Percentiles rank a stretch among this genome's conserved stretches.
phyloP scores from a whole-genome alignment of 2,113 vertebrate species.

The Psettodes erumei region DNA sequence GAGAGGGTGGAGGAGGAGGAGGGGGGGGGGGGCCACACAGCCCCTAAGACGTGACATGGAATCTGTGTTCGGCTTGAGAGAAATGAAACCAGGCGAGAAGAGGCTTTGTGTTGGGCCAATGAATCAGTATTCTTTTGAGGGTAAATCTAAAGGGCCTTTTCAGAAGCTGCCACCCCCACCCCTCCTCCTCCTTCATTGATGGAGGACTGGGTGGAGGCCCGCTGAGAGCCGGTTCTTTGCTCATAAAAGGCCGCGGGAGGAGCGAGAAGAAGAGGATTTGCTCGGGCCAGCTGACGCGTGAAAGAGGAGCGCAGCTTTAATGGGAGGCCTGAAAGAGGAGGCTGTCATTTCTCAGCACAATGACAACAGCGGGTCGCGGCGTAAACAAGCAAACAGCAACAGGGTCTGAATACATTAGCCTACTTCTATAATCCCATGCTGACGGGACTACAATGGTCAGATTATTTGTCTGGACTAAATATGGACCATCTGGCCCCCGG shows the following conservation, averaged over 20 bases:
- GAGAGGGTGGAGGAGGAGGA: neutral
- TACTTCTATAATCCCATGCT: conserved; percentile 66
- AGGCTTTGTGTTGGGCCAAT: conserved; percentile 80
- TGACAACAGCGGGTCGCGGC: conserved; percentile 45
- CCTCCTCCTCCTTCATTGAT: conserved; percentile 44
- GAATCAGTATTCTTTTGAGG: conserved; percentile 81
- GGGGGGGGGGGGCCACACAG: conserved; percentile 1
- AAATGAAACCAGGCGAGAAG: conserved; percentile 77
- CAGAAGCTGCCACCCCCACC: conserved; percentile 40
- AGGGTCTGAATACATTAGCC: conserved; percentile 73
- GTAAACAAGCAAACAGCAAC: too few relatives aligned
- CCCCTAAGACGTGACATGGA: conserved; percentile 69
- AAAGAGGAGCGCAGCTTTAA: conserved; percentile 74
- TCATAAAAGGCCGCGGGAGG: conserved; percentile 76
- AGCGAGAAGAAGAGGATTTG: conserved; percentile 68
- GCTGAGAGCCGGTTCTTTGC: conserved; percentile 76
- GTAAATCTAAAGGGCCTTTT: conserved; percentile 67
- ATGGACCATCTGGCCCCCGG: conserved; percentile 61
- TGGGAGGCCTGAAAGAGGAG: conserved; percentile 73
- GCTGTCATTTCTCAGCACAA: conserved; percentile 70
- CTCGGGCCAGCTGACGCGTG: conserved; percentile 75
- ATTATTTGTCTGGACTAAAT: conserved; percentile 57
- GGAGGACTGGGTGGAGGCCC: conserved; percentile 71
- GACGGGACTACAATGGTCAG: conserved; percentile 46
- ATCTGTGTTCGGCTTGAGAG: conserved; percentile 76